Base-by-base conservation (phyloP, 2,797 vertebrate species). In the Phoebastria nigripes region DNA sequence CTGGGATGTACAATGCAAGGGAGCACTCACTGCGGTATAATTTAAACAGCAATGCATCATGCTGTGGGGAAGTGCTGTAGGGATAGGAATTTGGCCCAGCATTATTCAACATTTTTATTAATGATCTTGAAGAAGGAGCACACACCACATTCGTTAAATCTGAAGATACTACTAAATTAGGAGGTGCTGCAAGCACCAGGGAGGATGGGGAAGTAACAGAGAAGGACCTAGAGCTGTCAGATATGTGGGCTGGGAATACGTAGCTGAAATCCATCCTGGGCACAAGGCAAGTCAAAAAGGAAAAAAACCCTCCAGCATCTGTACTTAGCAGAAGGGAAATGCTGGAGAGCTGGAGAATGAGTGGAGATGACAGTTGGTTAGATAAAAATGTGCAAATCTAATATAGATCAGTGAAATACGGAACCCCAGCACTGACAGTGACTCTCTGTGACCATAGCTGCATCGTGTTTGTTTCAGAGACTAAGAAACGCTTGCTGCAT, bases 91-190 rank as follows among this genome's bases (percentile, higher is more conserved):
- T 87, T 82, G 61, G 35, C 41, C 82, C 72, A 87, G 41, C 10
- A 56, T 82, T 58, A 61, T 47, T 81, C 81, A 81, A 69, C 11
- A 51, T 51, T 94, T 93, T 92, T 71, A 83, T 78, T 85, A 89
- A 90, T 39, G 41, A 51, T 52, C 37, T 21, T 42, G 15, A 87
- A 89, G 71, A 80, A 80, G 35, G 1, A 73, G 15, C 5, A 51
- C 22, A 66, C 19, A 72, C 8, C 11, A 37, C 25, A 72, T 91
- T 85, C 78, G 20, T 74, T 87, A 93, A 78, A 90, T 52, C 35
- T 58, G 67, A 82, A 87, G 72, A 29, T 78, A 80, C 24, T 88
- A 76, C 70, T 96, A 93, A 92, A 86, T 89, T 96, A 89, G 78
- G 72, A 95, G 67, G 56, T 39, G 19, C 39, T 83, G 11, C 1